These are phyloP conservation scores for Nomia melanderi DNA, from an alignment of 1,140 invertebrate species.

Conservation along the genomic window DNA sequence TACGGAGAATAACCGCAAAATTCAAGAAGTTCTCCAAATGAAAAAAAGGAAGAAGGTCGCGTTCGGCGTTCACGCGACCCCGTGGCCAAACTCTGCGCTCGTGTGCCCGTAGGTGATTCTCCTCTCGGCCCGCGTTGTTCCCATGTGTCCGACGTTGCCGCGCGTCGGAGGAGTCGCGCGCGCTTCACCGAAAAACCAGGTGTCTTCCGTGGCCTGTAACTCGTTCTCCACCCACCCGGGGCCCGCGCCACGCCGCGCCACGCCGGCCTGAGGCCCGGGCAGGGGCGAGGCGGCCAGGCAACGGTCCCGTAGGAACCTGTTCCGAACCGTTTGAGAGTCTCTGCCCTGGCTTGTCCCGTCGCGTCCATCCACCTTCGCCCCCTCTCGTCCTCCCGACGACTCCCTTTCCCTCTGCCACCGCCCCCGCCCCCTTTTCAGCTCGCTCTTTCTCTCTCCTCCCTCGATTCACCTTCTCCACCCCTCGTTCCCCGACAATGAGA, in stretches of 20 bases:
- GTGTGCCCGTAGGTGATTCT: not conserved
- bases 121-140: slow-evolving; percentile 14
- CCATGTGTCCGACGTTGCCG: slow-evolving; percentile 68
- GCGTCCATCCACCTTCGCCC: slow-evolving; percentile 52
- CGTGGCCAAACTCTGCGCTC: not conserved
- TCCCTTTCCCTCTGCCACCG: slow-evolving; percentile 37
- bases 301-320: slow-evolving; percentile 72
- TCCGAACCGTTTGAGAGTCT: slow-evolving; percentile 73
- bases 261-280: slow-evolving; percentile 17
- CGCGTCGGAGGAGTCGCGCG: slow-evolving; percentile 46
- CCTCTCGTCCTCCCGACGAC: slow-evolving; percentile 39
- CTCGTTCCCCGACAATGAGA: slow-evolving; percentile 1
- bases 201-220: slow-evolving; percentile 73
- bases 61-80: no score
- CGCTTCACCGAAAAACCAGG: slow-evolving; percentile 71
- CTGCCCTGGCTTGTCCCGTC: slow-evolving; percentile 62
- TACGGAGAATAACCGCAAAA: no score
- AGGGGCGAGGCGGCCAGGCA: slow-evolving; percentile 61
- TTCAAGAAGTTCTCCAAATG: no score
- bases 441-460: slow-evolving; percentile 20
- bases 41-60: no score
- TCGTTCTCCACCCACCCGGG: slow-evolving; percentile 72
- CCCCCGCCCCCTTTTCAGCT: slow-evolving; percentile 35
- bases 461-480: not conserved
- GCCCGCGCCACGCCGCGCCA: slow-evolving; percentile 10